phyloP scores from a whole-genome alignment of 2,797 vertebrate genomes.

The Notoglanidium macrostoma region DNA sequence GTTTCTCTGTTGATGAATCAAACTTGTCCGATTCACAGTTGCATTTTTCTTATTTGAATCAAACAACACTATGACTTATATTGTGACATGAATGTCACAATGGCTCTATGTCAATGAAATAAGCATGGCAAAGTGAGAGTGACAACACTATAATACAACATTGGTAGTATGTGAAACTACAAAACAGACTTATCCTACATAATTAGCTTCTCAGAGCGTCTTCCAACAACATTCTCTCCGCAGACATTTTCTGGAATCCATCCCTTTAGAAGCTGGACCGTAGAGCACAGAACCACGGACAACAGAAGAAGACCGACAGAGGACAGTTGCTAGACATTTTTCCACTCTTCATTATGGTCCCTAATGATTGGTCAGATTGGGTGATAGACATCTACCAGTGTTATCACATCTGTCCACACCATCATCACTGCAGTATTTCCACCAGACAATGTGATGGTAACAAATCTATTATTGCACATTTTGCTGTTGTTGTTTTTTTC shows the following conservation, averaged over 20 bases:
- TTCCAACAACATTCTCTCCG: not conserved
- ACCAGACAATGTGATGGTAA: not conserved
- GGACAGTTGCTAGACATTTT: slow-evolving; percentile 41
- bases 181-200: not conserved
- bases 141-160: slow-evolving; percentile 17
- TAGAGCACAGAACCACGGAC: slow-evolving; percentile 62
- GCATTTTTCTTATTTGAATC: slow-evolving; percentile 10
- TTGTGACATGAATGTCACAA: slow-evolving; percentile 4
- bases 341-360: slow-evolving; percentile 47
- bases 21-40: not conserved
- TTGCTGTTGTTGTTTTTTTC: not conserved
- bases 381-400: not conserved
- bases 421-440: not conserved
- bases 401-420: not conserved
- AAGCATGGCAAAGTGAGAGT: not conserved
- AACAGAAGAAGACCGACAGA: slow-evolving; percentile 57
- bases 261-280: slow-evolving; percentile 44
- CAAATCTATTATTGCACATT: not conserved
- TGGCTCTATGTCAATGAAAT: slow-evolving; percentile 12
- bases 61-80: slow-evolving; percentile 7
- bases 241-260: not conserved
- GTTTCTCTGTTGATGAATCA: not conserved
- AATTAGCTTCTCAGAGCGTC: not conserved
- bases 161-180: not conserved
- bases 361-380: not conserved